Percentiles rank a stretch among this genome's conserved stretches.
phyloP scores from a whole-genome alignment of 92 coral and sea anemone species.

The Heteractis magnifica region DNA sequence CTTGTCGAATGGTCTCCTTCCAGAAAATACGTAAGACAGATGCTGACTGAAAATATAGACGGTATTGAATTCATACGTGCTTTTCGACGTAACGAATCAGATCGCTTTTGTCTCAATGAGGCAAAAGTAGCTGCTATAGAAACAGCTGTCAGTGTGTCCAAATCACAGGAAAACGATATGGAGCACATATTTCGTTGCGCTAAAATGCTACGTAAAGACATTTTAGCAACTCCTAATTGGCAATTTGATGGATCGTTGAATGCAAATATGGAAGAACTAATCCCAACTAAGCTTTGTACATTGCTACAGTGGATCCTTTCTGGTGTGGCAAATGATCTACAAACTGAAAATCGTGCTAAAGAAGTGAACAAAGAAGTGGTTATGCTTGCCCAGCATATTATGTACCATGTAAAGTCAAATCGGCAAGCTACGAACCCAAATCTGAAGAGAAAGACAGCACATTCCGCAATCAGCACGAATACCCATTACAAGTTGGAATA shows the following conservation, averaged over 20 bases:
- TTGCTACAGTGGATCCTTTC: too few relatives aligned
- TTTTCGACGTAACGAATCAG: slow-evolving; percentile 38
- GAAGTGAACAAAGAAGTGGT: slow-evolving; percentile 31
- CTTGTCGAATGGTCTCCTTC: neutral
- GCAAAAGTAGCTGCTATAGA: slow-evolving; percentile 58
- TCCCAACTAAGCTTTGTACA: too few relatives aligned
- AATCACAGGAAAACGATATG: too few relatives aligned
- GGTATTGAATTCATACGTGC: slow-evolving; percentile 51
- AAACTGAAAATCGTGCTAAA: slow-evolving; percentile 24
- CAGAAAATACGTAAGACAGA: neutral
- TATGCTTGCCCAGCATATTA: slow-evolving; percentile 42
- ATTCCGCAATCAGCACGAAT: slow-evolving; percentile 37
- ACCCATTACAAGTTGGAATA: slow-evolving; percentile 34
- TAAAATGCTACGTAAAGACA: too few relatives aligned
- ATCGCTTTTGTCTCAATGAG: slow-evolving; percentile 41
- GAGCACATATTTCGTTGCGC: too few relatives aligned
- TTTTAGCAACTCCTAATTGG: too few relatives aligned
- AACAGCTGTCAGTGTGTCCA: too few relatives aligned
- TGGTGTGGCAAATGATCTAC: too few relatives aligned
- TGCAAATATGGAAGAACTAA: too few relatives aligned
- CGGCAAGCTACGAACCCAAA: slow-evolving; percentile 26
- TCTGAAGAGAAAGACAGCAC: slow-evolving; percentile 16
- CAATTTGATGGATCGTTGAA: too few relatives aligned
- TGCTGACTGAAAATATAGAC: neutral
- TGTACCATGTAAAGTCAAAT: slow-evolving; percentile 31